These are phyloP conservation scores for Amblyjoppa fuscipennis DNA, from an alignment of 2,888 invertebrate genomes.

Conservation along the genomic window DNA sequence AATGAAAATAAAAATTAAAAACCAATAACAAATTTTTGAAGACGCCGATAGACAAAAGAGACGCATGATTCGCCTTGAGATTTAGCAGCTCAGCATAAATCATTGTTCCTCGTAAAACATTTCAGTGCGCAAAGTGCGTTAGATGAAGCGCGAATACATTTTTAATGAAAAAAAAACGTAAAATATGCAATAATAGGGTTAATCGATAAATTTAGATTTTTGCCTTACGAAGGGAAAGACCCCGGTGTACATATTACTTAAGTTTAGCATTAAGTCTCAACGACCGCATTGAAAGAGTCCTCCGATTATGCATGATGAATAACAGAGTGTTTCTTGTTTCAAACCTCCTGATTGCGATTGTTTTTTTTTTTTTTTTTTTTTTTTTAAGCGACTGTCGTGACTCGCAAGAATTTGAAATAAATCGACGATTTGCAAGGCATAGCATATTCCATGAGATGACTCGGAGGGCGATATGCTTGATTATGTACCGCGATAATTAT, in stretches of 20 bases:
- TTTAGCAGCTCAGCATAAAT: constrained; percentile 65
- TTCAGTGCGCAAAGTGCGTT: constrained; percentile 62
- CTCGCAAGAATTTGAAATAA: neutral
- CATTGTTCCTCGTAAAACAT: constrained; percentile 71
- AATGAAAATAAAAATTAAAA: constrained; percentile 8
- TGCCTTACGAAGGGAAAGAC: constrained; percentile 71
- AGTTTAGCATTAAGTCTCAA: constrained; percentile 63
- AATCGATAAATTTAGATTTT: constrained; percentile 71
- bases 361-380: neutral
- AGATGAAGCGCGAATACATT: constrained; percentile 49
- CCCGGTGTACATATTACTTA: constrained; percentile 70
- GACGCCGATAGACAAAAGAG: constrained; percentile 42
- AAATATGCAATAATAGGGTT: constrained; percentile 70
- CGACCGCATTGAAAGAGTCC: constrained; percentile 50
- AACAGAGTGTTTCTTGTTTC: constrained; percentile 18
- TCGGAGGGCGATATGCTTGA: constrained; percentile 6
- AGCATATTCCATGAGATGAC: neutral
- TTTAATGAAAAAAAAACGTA: constrained; percentile 45
- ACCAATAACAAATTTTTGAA: constrained; percentile 28
- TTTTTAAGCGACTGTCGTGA: neutral
- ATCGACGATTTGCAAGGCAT: neutral
- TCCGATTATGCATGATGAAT: constrained; percentile 37
- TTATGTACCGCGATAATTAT: constrained; percentile 17
- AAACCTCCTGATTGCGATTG: constrained; percentile 1
- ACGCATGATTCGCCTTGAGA: constrained; percentile 60